These are phyloP conservation scores for Aviceda subcristata DNA, from an alignment of 2,113 vertebrate genomes.

Conservation along the genomic window DNA sequence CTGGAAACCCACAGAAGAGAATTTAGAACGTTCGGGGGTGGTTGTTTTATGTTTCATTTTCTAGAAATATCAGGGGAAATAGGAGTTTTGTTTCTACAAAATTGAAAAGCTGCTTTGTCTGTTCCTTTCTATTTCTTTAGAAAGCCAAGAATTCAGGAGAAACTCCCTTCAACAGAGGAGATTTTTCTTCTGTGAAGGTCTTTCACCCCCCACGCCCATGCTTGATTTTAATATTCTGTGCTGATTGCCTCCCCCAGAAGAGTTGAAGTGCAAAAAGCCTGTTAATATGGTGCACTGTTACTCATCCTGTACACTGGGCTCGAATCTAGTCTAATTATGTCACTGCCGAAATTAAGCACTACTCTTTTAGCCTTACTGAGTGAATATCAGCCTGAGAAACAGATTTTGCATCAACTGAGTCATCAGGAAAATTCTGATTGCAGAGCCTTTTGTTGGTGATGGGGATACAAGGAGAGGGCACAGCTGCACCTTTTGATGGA, in stretches of 20 bases:
- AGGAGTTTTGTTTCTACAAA: background rate
- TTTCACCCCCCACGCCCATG: background rate
- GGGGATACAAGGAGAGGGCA: background rate
- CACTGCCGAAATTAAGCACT: slow-evolving; percentile 39
- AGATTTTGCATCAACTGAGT: slow-evolving; percentile 30
- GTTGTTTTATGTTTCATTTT: background rate
- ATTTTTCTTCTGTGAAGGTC: background rate
- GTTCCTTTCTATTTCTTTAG: background rate
- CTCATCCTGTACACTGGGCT: slow-evolving; percentile 17
- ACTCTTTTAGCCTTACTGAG: slow-evolving; percentile 15
- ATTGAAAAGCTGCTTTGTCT: background rate
- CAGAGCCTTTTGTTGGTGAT: background rate
- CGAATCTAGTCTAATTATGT: background rate
- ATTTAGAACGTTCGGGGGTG: background rate
- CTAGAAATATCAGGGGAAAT: background rate
- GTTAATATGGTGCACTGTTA: slow-evolving; percentile 10
- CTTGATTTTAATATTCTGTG: background rate
- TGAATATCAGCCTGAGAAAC: background rate
- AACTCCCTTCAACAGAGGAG: background rate
- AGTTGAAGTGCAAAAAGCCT: background rate
- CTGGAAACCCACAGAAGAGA: background rate
- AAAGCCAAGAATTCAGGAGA: background rate
- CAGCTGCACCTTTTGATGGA: background rate
- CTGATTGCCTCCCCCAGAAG: background rate
- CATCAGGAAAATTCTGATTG: slow-evolving; percentile 29